phyloP scores from a whole-genome alignment of 2,888 invertebrate genomes.

The Drosophila ezoana region DNA sequence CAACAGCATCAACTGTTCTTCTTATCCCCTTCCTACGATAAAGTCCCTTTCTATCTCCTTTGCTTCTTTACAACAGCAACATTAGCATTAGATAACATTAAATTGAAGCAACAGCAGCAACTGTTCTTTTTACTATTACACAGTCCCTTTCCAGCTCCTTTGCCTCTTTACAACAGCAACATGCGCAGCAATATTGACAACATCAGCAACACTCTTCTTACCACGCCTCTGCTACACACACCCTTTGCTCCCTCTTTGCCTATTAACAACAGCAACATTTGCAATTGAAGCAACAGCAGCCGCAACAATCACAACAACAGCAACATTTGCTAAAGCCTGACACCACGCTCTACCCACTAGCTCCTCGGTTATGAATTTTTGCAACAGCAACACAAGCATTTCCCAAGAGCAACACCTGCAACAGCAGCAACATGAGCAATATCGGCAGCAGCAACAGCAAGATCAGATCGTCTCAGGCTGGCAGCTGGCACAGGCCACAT shows the following conservation, averaged over 20 bases:
- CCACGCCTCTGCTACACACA: too few relatives aligned
- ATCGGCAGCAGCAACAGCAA: not conserved
- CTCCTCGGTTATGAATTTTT: not conserved
- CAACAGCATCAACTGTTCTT: too few relatives aligned
- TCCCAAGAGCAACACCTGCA: not conserved
- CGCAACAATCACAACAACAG: not conserved
- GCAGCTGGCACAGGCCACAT: too few relatives aligned
- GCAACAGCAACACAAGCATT: not conserved
- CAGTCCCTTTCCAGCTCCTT: too few relatives aligned
- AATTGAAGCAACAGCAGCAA: too few relatives aligned
- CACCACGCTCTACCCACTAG: not conserved
- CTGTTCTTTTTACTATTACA: too few relatives aligned
- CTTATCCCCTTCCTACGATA: too few relatives aligned
- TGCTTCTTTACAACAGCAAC: not conserved
- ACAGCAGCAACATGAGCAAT: not conserved
- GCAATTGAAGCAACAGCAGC: not conserved
- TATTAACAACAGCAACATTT: not conserved
- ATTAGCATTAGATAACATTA: not conserved
- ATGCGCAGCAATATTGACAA: not conserved
- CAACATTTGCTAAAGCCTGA: not conserved
- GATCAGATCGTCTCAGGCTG: too few relatives aligned
- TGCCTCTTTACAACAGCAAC: too few relatives aligned
- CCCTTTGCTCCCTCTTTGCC: too few relatives aligned
- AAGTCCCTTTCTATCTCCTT: too few relatives aligned
- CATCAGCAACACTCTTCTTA: constrained; percentile 1